Evolutionary conservation across 2,797 vertebrate genomes (phyloP).

Genomic region (Rhincodon typus): DNA sequence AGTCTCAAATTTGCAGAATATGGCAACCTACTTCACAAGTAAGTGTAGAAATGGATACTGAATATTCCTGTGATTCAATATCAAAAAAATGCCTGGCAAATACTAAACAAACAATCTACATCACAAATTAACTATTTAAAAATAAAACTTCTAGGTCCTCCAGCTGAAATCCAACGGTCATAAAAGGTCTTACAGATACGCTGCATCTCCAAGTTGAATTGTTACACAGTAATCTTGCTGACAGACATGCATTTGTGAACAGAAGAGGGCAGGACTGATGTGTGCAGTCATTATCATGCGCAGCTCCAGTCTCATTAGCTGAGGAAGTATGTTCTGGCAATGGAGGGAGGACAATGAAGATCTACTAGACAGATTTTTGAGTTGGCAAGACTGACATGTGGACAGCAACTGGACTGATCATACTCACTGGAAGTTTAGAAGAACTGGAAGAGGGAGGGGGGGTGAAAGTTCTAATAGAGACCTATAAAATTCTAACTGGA

Average conservation of each 20-base stretch:
- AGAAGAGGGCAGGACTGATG: background rate
- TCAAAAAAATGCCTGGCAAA: background rate
- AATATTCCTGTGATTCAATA: background rate
- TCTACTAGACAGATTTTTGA: no score
- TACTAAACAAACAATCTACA: background rate
- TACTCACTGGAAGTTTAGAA: no score
- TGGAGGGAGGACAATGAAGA: no score
- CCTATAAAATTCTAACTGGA: no score
- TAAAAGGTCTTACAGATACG: background rate
- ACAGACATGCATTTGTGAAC: background rate
- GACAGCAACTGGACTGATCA: no score
- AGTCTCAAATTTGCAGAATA: background rate
- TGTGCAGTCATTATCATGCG: no score
- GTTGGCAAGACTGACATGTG: no score
- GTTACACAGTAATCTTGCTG: background rate
- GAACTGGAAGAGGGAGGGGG: no score
- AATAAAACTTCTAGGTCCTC: background rate
- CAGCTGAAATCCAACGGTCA: background rate
- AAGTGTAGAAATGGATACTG: background rate
- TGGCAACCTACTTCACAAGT: background rate
- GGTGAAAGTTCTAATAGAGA: no score
- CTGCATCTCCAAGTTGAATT: background rate
- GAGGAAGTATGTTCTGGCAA: no score
- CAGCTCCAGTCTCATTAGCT: no score
- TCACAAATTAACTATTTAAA: background rate